Percentiles rank a stretch among this genome's conserved stretches.
These are phyloP conservation scores for Turritopsis rubra DNA, from an alignment of 30 jellyfish, hydroid and myxozoan genomes.

Conservation along the genomic window DNA sequence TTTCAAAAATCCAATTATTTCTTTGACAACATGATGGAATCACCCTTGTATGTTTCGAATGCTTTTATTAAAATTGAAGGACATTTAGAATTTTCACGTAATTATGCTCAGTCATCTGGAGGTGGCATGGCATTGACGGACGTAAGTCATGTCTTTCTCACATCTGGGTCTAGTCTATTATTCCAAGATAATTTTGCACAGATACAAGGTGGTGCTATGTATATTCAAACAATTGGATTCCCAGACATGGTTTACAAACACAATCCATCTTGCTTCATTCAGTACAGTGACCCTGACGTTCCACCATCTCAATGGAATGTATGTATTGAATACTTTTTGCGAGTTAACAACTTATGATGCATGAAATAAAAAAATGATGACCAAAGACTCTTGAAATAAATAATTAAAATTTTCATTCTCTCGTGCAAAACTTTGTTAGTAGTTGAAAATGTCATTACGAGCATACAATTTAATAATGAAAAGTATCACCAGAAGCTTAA, in stretches of 20 bases:
- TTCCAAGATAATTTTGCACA: conserved; percentile 53
- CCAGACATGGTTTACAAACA: conserved; percentile 58
- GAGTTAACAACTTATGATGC: too few species aligned
- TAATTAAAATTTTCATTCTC: too few species aligned
- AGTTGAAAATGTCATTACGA: too few species aligned
- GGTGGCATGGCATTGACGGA: conserved; percentile 78
- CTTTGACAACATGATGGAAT: conserved; percentile 26
- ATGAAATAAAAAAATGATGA: too few species aligned
- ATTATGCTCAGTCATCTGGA: conserved; percentile 47
- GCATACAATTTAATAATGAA: too few species aligned
- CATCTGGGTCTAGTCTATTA: conserved; percentile 38
- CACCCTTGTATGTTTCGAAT: conserved; percentile 67
- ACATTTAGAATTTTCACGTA: conserved; percentile 24
- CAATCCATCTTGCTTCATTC: conserved; percentile 81
- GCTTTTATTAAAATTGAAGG: conserved; percentile 49
- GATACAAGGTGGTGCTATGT: conserved; percentile 77
- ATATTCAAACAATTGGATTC: conserved; percentile 54
- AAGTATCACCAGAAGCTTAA: too few species aligned
- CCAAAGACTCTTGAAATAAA: too few species aligned
- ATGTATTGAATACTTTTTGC: too few species aligned
- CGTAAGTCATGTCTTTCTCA: conserved; percentile 54
- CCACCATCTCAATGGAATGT: conserved; percentile 90
- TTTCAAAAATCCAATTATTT: conserved; percentile 42
- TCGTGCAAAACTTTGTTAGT: too few species aligned
- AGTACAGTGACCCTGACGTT: conserved; percentile 29